Conservation (phyloP, 2,113 vertebrate genomes). For the Tetraodon nigroviridis region DNA sequence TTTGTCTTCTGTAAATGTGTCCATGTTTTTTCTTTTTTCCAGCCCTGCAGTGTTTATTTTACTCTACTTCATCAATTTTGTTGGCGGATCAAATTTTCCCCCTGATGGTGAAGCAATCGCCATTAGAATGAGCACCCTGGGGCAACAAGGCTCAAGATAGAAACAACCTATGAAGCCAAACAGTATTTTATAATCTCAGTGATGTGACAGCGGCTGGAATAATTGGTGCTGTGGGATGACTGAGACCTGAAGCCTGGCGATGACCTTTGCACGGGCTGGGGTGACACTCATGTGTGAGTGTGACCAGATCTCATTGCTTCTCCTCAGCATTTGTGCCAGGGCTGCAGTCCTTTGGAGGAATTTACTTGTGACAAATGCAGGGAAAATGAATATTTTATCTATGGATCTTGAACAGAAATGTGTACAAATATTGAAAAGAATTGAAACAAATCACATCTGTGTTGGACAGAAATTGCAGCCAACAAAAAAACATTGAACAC, state of each 20-base stretch:
- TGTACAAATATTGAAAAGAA: too few relatives aligned
- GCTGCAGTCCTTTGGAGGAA: too few relatives aligned
- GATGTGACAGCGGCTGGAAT: constrained; percentile 44
- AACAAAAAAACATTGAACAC: too few relatives aligned
- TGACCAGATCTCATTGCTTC: constrained; percentile 34
- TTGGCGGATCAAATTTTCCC: constrained; percentile 49
- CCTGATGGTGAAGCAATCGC: constrained; percentile 28
- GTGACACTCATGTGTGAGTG: constrained; percentile 26
- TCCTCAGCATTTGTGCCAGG: constrained; percentile 1
- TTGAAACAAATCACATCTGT: too few relatives aligned
- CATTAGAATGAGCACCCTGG: constrained; percentile 47
- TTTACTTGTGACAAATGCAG: too few relatives aligned
- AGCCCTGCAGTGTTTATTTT: constrained; percentile 44
- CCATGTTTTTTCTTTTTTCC: constrained; percentile 4
- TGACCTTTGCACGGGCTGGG: constrained; percentile 40
- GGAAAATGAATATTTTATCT: too few relatives aligned
- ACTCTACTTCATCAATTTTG: constrained; percentile 46
- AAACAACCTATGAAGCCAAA: constrained; percentile 32
- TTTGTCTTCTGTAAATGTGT: constrained; percentile 36
- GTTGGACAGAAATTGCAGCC: too few relatives aligned
- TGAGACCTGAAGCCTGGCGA: constrained; percentile 41
- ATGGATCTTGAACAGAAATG: too few relatives aligned
- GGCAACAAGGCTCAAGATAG: constrained; percentile 41
- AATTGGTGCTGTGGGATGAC: constrained; percentile 55
- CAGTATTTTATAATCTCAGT: constrained; percentile 43